Evolutionary conservation across 2,113 vertebrate genomes (phyloP).

Genomic region (Corythornis vintsioides): DNA sequence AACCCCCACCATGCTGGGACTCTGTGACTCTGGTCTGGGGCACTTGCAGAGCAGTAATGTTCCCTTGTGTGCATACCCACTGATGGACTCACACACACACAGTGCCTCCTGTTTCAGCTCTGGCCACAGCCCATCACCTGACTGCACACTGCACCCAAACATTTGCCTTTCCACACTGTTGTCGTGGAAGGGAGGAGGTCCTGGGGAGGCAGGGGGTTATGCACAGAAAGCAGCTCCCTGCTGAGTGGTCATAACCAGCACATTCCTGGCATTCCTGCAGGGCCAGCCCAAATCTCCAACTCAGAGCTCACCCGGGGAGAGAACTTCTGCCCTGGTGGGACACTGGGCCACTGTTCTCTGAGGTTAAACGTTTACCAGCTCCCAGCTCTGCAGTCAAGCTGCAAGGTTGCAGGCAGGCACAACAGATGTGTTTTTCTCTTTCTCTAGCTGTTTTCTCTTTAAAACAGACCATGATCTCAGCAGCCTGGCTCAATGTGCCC

Average conservation of each 20-base stretch:
- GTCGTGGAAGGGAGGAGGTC: neutral
- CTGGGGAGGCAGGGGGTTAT: neutral
- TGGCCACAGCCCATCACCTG: neutral
- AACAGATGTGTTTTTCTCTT: neutral
- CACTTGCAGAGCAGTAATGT: neutral
- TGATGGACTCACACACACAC: neutral
- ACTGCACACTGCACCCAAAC: neutral
- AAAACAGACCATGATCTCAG: neutral
- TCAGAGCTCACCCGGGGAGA: rapidly evolving
- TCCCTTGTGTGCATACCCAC: neutral
- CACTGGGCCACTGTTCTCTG: neutral
- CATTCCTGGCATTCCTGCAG: constrained; percentile 28
- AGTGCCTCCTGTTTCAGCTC: neutral
- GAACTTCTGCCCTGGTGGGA: neutral
- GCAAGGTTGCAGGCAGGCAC: neutral
- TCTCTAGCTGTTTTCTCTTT: neutral
- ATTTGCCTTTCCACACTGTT: neutral
- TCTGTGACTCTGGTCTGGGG: neutral
- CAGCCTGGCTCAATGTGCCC: neutral
- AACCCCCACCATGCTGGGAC: neutral
- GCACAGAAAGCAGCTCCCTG: neutral
- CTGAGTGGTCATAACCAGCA: neutral
- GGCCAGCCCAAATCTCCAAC: neutral
- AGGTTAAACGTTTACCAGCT: neutral
- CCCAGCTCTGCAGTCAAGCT: neutral